Conservation (phyloP, 2,113 vertebrate species). For the Actenoides hombroni region DNA sequence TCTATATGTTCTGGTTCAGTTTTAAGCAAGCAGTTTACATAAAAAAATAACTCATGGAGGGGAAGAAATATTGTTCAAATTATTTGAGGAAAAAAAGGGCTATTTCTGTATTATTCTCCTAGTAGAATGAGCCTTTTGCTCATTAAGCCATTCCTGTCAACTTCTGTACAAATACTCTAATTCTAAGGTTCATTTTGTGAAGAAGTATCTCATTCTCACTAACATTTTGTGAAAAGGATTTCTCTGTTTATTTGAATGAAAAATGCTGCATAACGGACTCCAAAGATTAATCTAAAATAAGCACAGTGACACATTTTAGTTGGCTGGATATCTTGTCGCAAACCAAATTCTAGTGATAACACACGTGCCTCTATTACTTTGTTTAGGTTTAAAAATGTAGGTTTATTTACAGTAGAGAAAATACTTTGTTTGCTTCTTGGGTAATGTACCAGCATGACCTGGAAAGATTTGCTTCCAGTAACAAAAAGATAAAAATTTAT, state of each 20-base stretch:
- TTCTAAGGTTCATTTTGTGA: neutral
- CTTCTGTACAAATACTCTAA: neutral
- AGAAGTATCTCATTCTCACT: neutral
- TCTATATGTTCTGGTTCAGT: neutral
- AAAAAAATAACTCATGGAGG: neutral
- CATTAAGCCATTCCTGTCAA: neutral
- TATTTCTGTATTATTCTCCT: neutral
- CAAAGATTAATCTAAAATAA: neutral
- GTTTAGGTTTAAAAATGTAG: slow-evolving; percentile 12
- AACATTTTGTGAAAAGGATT: neutral
- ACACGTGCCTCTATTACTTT: neutral
- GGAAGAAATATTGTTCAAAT: neutral
- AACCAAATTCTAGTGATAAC: neutral
- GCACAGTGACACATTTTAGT: neutral
- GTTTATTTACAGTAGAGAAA: slow-evolving; percentile 41
- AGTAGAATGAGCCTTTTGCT: neutral
- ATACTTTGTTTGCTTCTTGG: neutral
- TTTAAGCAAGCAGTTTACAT: neutral
- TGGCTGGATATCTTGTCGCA: neutral
- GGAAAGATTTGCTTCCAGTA: neutral
- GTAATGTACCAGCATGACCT: neutral
- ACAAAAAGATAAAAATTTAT: neutral
- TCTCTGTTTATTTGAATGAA: slow-evolving; percentile 2
- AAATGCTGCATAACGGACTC: neutral
- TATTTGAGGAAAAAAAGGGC: neutral